These are phyloP conservation scores for Meteorus colon DNA, from an alignment of 2,888 invertebrate species.

Conservation along the genomic window DNA sequence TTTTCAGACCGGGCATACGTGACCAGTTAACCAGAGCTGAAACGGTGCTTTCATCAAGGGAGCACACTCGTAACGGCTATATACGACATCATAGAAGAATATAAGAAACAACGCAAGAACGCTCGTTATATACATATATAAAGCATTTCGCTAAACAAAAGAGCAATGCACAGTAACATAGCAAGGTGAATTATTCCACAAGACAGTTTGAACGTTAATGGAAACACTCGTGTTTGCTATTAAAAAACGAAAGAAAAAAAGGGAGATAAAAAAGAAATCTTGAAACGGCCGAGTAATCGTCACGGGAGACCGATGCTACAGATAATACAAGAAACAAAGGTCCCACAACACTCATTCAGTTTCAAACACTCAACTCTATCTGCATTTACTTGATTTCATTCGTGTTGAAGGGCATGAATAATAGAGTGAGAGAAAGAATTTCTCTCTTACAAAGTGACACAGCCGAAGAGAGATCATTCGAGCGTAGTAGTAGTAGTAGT, in stretches of 20 bases:
- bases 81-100: constrained; percentile 14
- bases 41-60: constrained; percentile 53
- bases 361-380: neutral
- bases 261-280: constrained; percentile 40
- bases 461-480: constrained; percentile 5
- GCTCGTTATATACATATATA: neutral
- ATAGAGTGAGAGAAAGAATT: constrained; percentile 14
- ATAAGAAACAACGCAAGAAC: constrained; percentile 17
- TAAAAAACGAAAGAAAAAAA: neutral
- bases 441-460: constrained; percentile 12
- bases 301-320: constrained; percentile 37
- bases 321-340: constrained; percentile 26
- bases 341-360: neutral
- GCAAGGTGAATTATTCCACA: neutral
- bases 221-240: constrained; percentile 31
- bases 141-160: neutral
- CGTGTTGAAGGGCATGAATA: neutral
- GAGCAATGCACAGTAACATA: constrained; percentile 23
- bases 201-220: constrained; percentile 28
- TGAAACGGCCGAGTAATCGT: constrained; percentile 40
- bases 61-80: constrained; percentile 33
- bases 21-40: constrained; percentile 56
- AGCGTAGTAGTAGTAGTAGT: neutral
- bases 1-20: constrained; percentile 58
- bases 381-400: neutral